Conservation (phyloP, 2,113 vertebrate species). For the Heloderma charlesbogerti region DNA sequence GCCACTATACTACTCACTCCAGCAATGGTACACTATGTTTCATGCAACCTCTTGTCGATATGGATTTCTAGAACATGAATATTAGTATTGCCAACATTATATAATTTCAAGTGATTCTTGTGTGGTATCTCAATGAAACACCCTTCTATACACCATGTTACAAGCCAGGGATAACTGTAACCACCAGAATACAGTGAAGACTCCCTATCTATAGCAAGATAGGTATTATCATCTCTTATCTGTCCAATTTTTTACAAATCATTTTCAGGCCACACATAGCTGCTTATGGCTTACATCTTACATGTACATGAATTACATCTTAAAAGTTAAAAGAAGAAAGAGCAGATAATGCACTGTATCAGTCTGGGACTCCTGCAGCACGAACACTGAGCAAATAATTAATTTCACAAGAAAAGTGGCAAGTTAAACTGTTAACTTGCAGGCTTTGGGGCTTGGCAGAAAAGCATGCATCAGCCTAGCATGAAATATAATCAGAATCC, state of each 20-base stretch:
- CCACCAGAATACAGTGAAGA: neutral
- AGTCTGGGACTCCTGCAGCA: neutral
- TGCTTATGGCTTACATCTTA: neutral
- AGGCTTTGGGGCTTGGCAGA: slow-evolving; percentile 19
- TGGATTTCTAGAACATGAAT: neutral
- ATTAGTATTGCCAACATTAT: neutral
- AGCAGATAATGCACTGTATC: neutral
- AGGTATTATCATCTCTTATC: neutral
- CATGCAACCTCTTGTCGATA: neutral
- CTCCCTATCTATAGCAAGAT: neutral
- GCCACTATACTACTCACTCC: neutral
- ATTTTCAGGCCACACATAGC: neutral
- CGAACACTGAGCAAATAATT: slow-evolving; percentile 5
- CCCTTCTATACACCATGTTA: neutral
- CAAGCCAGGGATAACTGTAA: neutral
- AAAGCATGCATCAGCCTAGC: neutral
- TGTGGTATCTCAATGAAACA: neutral
- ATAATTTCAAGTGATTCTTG: neutral
- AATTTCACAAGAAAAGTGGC: neutral
- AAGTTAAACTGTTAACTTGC: slow-evolving; percentile 4
- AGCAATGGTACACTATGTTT: neutral
- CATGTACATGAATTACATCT: neutral
- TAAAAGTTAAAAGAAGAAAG: slow-evolving; percentile 8
- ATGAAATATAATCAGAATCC: slow-evolving; percentile 5
- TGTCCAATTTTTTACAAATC: too few species aligned